Conservation (phyloP, 2,888 invertebrate species). For the Bhutanitis thaidina region DNA sequence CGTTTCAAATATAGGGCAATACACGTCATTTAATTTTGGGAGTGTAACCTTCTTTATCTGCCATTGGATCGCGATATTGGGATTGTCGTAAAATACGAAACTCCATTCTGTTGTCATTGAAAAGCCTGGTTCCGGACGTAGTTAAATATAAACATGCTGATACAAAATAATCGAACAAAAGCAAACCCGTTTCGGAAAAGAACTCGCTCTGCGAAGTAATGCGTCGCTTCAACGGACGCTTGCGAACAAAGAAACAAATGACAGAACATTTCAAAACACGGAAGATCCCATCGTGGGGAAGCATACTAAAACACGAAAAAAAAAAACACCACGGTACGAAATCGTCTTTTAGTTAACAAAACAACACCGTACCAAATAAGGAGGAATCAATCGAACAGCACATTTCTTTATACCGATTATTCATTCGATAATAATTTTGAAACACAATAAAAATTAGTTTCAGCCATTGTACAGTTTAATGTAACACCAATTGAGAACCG, state of each 20-base stretch:
- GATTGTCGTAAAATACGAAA: too few species aligned
- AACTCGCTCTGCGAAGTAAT: neutral
- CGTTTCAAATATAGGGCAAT: too few species aligned
- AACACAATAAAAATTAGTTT: neutral
- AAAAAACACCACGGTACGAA: too few species aligned
- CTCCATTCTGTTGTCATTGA: too few species aligned
- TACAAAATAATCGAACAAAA: neutral
- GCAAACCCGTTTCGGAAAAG: neutral
- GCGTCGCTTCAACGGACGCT: neutral
- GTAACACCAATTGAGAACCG: neutral
- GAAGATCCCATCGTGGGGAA: too few species aligned
- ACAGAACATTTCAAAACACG: neutral
- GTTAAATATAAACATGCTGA: neutral
- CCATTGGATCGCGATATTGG: too few species aligned
- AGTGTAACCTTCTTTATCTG: too few species aligned
- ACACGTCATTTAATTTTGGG: too few species aligned
- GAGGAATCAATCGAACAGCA: conserved; percentile 3
- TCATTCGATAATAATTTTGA: neutral
- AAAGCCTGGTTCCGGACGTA: neutral
- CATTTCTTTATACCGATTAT: neutral
- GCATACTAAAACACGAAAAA: neutral
- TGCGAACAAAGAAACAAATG: neutral
- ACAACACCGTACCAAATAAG: neutral
- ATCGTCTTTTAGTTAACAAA: neutral
- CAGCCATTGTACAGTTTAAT: neutral